Conservation (phyloP, 2,888 invertebrate species). For the Reticulitermes lucifugus region DNA sequence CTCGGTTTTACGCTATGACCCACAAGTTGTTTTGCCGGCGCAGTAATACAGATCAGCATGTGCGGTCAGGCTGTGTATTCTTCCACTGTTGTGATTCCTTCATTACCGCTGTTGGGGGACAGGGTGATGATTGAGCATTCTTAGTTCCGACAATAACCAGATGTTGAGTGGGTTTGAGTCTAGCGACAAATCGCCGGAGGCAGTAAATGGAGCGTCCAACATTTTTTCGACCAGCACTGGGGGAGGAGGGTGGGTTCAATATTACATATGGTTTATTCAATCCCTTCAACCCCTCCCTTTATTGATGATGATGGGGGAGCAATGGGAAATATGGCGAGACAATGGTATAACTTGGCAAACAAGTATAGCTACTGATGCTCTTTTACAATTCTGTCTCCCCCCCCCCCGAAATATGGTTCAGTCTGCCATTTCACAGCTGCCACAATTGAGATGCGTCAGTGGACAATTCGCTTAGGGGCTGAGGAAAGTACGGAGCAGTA, state of each 20-base stretch:
- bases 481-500: background rate
- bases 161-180: conserved; percentile 9
- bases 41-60: no score
- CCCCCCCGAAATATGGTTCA: conserved; percentile 1
- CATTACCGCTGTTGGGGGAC: background rate
- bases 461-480: background rate
- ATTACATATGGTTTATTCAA: conserved; percentile 27
- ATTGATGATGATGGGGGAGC: conserved; percentile 14
- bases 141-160: background rate
- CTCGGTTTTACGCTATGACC: no score
- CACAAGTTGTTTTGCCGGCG: no score
- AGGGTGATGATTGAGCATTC: conserved; percentile 16
- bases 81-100: background rate
- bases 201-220: conserved; percentile 36
- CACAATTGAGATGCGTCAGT: conserved; percentile 15
- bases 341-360: conserved; percentile 37
- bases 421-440: conserved; percentile 16
- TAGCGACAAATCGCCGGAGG: conserved; percentile 38
- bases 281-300: conserved; percentile 8
- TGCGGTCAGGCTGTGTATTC: background rate
- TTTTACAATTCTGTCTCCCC: background rate
- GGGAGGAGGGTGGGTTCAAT: background rate
- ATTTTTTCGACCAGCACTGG: conserved; percentile 16
- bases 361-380: conserved; percentile 21
- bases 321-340: conserved; percentile 23